A percentile compares a stretch with the other conserved stretches of the same genome.
Evolutionary conservation across 2,113 vertebrate genomes (phyloP).

Genomic region (Zapus hudsonius): DNA sequence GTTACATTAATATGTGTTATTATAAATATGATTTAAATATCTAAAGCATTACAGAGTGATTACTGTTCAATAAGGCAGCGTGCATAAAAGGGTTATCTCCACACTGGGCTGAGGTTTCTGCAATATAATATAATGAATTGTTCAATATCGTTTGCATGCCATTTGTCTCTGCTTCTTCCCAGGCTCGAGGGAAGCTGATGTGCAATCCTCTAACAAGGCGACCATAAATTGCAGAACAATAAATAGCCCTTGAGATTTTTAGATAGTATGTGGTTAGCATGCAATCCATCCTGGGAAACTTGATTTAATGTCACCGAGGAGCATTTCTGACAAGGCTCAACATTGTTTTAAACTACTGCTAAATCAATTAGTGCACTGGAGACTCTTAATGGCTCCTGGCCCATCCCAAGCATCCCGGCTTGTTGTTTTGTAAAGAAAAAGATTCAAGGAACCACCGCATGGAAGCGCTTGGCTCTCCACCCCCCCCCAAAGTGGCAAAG

Average conservation of each 20-base stretch:
- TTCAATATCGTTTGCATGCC: slow-evolving; percentile 81
- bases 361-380: slow-evolving; percentile 85
- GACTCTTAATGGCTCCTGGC: slow-evolving; percentile 60
- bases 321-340: slow-evolving; percentile 82
- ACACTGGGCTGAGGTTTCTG: slow-evolving; percentile 79
- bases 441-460: slow-evolving; percentile 36
- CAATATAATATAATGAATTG: slow-evolving; percentile 87
- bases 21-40: slow-evolving; percentile 92
- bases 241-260: slow-evolving; percentile 86
- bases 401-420: slow-evolving; percentile 52
- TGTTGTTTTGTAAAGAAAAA: slow-evolving; percentile 56
- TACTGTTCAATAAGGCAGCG: slow-evolving; percentile 88
- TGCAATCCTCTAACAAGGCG: slow-evolving; percentile 84
- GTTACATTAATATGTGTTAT: slow-evolving; percentile 88
- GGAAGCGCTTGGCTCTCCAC: slow-evolving; percentile 41
- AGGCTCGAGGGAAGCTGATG: slow-evolving; percentile 83
- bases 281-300: slow-evolving; percentile 83
- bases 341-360: slow-evolving; percentile 87
- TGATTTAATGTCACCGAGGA: slow-evolving; percentile 85
- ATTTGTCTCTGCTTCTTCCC: slow-evolving; percentile 85
- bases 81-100: slow-evolving; percentile 86
- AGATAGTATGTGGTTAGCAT: slow-evolving; percentile 84
- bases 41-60: slow-evolving; percentile 88
- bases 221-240: slow-evolving; percentile 86
- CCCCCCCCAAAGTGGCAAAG: too few relatives aligned